A percentile compares a stretch with the other conserved stretches of the same genome.
Conservation (phyloP, 2,113 vertebrate species). For the Notarius lentiginosus region DNA sequence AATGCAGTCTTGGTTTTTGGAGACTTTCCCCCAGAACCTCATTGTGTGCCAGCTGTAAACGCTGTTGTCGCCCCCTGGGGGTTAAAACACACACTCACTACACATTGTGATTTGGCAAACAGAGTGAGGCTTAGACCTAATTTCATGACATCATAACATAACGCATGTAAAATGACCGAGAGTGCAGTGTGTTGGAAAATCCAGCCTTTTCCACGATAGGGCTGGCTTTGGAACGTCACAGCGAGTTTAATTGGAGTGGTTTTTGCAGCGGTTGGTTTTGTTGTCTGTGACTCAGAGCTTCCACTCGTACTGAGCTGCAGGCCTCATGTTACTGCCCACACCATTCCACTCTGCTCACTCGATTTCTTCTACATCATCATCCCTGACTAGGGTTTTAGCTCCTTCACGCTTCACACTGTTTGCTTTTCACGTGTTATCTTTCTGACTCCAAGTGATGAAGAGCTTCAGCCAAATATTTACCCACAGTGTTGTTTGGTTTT, state of each 20-base stretch:
- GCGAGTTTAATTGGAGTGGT: slow-evolving; percentile 35
- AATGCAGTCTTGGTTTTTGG: background rate
- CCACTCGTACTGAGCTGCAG: slow-evolving; percentile 48
- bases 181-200: slow-evolving; percentile 32
- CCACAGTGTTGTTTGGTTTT: slow-evolving; percentile 59
- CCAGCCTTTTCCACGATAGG: slow-evolving; percentile 18
- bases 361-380: slow-evolving; percentile 23
- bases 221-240: slow-evolving; percentile 31
- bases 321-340: slow-evolving; percentile 4
- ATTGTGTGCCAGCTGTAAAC: background rate
- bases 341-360: slow-evolving; percentile 30
- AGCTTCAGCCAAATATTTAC: slow-evolving; percentile 65
- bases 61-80: slow-evolving; percentile 35
- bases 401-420: slow-evolving; percentile 13
- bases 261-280: slow-evolving; percentile 22
- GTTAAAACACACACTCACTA: background rate
- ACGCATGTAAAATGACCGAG: background rate
- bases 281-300: slow-evolving; percentile 60
- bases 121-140: background rate
- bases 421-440: slow-evolving; percentile 12
- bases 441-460: slow-evolving; percentile 36
- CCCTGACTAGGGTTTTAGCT: background rate
- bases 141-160: background rate
- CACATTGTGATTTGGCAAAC: background rate
- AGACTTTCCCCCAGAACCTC: background rate